A percentile compares a stretch with the other conserved stretches of the same genome.
Conservation (phyloP, 2,888 invertebrate species). For the Willowsia nigromaculata region DNA sequence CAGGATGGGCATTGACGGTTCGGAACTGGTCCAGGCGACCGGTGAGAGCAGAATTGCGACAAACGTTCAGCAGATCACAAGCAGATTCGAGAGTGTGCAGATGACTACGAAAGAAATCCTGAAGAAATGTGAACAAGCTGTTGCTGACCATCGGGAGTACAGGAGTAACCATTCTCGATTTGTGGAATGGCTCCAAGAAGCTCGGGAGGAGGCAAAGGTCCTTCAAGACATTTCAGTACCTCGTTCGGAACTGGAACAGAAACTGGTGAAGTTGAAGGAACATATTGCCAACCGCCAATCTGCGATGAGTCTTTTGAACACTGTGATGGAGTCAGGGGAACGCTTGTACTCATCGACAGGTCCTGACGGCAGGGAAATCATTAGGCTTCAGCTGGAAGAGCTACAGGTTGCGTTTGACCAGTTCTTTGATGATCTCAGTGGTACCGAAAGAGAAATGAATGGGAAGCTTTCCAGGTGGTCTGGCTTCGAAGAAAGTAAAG, state of each 20-base stretch:
- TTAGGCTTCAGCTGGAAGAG: constrained; percentile 90
- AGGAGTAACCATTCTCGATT: constrained; percentile 92
- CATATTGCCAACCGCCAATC: constrained; percentile 88
- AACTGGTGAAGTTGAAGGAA: constrained; percentile 87
- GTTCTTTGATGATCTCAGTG: constrained; percentile 86
- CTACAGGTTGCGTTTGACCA: constrained; percentile 89
- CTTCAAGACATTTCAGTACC: constrained; percentile 83
- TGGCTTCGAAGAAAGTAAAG: constrained; percentile 92
- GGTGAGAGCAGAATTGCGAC: constrained; percentile 93
- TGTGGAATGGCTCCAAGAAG: constrained; percentile 88
- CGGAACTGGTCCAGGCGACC: constrained; percentile 89
- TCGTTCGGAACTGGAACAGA: constrained; percentile 86
- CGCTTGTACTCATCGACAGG: constrained; percentile 92
- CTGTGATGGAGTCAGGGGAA: constrained; percentile 92
- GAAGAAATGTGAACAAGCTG: constrained; percentile 94
- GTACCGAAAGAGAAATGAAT: constrained; percentile 89
- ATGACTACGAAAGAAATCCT: constrained; percentile 93
- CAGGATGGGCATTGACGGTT: constrained; percentile 91
- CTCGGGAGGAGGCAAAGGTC: constrained; percentile 87
- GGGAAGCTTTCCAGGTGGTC: constrained; percentile 90
- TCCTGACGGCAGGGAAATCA: constrained; percentile 91
- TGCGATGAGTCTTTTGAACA: constrained; percentile 88
- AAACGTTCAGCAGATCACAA: constrained; percentile 93
- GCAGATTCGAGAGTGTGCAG: constrained; percentile 93
- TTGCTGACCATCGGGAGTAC: constrained; percentile 89